Evolutionary conservation across 2,113 vertebrate genomes (phyloP).

Genomic region (Cheilinus undulatus): DNA sequence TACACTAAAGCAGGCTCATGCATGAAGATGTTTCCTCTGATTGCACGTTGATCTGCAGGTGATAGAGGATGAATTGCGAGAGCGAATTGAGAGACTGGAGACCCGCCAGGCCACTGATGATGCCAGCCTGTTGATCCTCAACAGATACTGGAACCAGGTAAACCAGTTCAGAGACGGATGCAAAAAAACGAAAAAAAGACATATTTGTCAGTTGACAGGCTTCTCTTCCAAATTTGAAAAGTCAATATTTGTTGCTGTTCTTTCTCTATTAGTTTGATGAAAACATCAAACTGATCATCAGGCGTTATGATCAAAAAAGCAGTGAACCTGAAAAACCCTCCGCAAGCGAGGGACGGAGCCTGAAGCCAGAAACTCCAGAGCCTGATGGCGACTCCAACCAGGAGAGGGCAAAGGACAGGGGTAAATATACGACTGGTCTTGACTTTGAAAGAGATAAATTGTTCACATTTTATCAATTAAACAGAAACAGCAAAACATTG

Average conservation of each 20-base stretch:
- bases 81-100: conserved; percentile 94
- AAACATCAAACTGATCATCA: conserved; percentile 90
- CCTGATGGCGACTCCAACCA: conserved; percentile 96
- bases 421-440: conserved; percentile 39
- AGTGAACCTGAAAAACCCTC: conserved; percentile 88
- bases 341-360: conserved; percentile 81
- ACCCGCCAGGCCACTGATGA: conserved; percentile 96
- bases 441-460: background rate
- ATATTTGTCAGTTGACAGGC: background rate
- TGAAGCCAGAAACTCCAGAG: conserved; percentile 88
- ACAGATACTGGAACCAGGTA: conserved; percentile 98
- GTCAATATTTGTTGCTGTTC: background rate
- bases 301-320: conserved; percentile 88
- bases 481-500: background rate
- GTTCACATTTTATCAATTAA: background rate
- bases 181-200: background rate
- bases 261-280: conserved; percentile 90
- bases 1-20: background rate
- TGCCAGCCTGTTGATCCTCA: conserved; percentile 94
- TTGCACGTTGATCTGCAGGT: conserved; percentile 77
- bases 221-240: background rate
- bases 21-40: background rate
- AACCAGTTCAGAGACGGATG: background rate
- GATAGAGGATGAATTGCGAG: conserved; percentile 95
- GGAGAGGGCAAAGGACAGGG: conserved; percentile 87